Conservation (phyloP, 2,113 vertebrate species). For the Lota lota region DNA sequence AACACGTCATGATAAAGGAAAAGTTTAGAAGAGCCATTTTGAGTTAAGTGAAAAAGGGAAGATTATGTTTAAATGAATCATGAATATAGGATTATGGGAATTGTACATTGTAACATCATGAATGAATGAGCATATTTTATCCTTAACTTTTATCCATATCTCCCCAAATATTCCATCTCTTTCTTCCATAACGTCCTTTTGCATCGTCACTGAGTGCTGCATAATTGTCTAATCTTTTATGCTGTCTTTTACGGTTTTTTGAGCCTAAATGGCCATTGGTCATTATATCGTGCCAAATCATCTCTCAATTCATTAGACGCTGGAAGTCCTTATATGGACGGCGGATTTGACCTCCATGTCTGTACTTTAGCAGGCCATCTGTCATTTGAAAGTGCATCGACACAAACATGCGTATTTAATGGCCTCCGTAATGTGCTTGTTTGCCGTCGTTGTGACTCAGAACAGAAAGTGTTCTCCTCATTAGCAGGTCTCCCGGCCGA, state of each 20-base stretch:
- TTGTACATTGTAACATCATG: conserved; percentile 9
- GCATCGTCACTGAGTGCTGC: no score
- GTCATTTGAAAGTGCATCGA: not conserved
- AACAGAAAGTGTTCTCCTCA: conserved; percentile 17
- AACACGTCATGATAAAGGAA: conserved; percentile 1
- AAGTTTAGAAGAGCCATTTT: not conserved
- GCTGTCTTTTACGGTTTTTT: no score
- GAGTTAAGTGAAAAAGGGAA: conserved; percentile 2
- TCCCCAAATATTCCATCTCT: conserved; percentile 7
- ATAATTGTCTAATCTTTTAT: no score
- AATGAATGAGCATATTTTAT: not conserved
- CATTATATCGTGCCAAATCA: no score
- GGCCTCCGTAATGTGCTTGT: not conserved
- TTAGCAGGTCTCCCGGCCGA: conserved; percentile 21
- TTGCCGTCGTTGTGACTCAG: not conserved
- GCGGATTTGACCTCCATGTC: no score
- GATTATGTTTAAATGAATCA: conserved; percentile 32
- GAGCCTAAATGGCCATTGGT: no score
- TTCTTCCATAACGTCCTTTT: no score
- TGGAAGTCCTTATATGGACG: no score
- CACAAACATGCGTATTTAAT: not conserved
- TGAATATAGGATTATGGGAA: conserved; percentile 16
- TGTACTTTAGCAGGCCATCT: no score
- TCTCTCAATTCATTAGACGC: no score
- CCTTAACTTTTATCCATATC: not conserved